A percentile compares a stretch with the other conserved stretches of the same genome.
Evolutionary conservation across 2,888 invertebrate species (phyloP).

Genomic region (Gortyna flavago): DNA sequence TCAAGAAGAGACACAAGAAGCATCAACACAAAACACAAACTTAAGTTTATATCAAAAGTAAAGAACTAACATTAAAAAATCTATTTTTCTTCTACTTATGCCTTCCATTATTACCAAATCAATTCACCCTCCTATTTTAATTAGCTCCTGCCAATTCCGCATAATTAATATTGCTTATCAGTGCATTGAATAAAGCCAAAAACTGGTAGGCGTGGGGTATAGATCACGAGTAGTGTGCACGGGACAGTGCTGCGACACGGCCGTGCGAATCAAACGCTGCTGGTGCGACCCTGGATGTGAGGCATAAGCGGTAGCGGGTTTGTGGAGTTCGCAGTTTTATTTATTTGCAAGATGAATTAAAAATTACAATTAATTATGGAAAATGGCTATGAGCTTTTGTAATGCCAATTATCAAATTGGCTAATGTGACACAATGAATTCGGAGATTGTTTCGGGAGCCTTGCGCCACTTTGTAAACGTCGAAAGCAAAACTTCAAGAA

Average conservation of each 20-base stretch:
- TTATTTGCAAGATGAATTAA: too few species aligned
- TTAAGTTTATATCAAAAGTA: too few species aligned
- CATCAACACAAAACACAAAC: neutral
- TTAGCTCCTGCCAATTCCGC: conserved; percentile 29
- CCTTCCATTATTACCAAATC: neutral
- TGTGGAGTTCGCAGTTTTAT: neutral
- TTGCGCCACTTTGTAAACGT: neutral
- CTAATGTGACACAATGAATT: too few species aligned
- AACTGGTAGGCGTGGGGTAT: conserved; percentile 58
- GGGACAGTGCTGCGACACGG: conserved; percentile 54
- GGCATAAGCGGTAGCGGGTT: conserved; percentile 41
- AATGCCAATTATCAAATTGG: too few species aligned
- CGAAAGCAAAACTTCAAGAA: neutral
- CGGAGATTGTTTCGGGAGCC: too few species aligned
- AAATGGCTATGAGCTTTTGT: neutral
- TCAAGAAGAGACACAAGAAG: neutral
- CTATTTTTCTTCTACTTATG: too few species aligned
- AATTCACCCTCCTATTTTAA: conserved; percentile 19
- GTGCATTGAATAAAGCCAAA: conserved; percentile 54
- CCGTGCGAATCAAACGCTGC: conserved; percentile 61
- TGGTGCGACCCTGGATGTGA: conserved; percentile 5
- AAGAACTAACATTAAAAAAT: neutral
- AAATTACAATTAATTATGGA: too few species aligned
- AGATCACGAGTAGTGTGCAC: conserved; percentile 57
- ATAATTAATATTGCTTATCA: conserved; percentile 48